phyloP scores from a whole-genome alignment of 2,797 vertebrate species.

The Eupleurogrammus muticus region DNA sequence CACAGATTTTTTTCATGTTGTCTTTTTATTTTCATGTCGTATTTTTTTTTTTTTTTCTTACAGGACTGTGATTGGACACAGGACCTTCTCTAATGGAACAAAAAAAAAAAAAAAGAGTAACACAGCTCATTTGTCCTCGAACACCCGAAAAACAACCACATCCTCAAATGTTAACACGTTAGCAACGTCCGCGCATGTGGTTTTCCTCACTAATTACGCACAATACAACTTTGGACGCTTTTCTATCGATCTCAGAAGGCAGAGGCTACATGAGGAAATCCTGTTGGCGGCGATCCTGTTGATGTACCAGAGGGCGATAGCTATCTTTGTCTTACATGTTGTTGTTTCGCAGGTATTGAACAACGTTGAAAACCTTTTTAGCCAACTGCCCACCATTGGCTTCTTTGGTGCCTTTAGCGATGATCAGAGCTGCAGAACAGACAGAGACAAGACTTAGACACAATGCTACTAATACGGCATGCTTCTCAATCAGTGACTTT shows the following conservation, averaged over 20 bases:
- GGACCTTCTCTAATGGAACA: neutral
- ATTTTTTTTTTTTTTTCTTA: constrained; percentile 3
- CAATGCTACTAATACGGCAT: too few relatives aligned
- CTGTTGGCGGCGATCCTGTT: neutral
- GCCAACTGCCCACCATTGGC: neutral
- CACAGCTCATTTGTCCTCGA: neutral
- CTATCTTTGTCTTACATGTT: neutral
- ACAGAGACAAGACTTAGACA: neutral
- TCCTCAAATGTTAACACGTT: neutral
- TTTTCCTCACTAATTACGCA: neutral
- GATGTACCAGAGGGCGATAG: neutral
- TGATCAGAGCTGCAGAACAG: constrained; percentile 34
- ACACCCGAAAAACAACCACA: neutral
- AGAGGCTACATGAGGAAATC: neutral
- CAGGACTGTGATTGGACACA: constrained; percentile 12
- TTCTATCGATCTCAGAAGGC: neutral
- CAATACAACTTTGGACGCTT: constrained; percentile 2
- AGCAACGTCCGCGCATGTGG: neutral
- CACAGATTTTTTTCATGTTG: neutral
- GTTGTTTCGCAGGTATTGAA: rapidly evolving
- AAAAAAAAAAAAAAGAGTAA: constrained; percentile 3
- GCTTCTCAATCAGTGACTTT: too few relatives aligned
- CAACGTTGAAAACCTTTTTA: rapidly evolving
- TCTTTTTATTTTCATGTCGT: constrained; percentile 33
- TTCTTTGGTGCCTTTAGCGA: neutral